Conservation (phyloP, 53 echinoderm and acorn worm genomes). For the Apostichopus leukothele region DNA sequence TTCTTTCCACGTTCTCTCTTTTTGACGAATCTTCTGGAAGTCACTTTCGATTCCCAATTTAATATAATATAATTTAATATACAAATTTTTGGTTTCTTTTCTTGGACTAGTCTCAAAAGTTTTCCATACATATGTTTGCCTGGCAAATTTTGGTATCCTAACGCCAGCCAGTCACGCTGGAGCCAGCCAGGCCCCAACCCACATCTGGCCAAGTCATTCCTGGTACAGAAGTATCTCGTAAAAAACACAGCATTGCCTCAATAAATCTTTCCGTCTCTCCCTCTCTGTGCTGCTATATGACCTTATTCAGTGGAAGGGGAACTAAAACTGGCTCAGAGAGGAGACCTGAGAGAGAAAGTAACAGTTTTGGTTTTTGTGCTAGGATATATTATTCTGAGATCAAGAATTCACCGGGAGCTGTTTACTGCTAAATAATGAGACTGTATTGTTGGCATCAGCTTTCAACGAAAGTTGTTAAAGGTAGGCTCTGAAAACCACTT, state of each 20-base stretch:
- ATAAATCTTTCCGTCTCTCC: constrained; percentile 35
- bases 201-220: constrained; percentile 46
- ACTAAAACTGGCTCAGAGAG: neutral
- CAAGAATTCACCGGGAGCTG: neutral
- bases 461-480: constrained; percentile 18
- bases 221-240: constrained; percentile 15
- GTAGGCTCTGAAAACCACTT: constrained; percentile 21
- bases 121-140: neutral
- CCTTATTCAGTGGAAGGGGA: constrained; percentile 19
- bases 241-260: constrained; percentile 32
- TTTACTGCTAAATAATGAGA: constrained; percentile 6
- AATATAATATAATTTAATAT: too few species aligned
- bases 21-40: too few species aligned
- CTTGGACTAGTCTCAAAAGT: too few species aligned
- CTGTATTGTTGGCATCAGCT: neutral
- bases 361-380: neutral
- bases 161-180: constrained; percentile 25
- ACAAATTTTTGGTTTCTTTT: too few species aligned
- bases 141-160: neutral
- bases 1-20: too few species aligned
- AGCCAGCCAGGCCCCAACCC: constrained; percentile 45
- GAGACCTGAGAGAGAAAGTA: neutral
- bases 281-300: constrained; percentile 7
- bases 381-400: neutral
- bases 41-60: too few species aligned